Percentiles rank a stretch among this genome's conserved stretches.
Conservation (phyloP, 2,888 invertebrate genomes). For the Mesorhabditis sp. region DNA sequence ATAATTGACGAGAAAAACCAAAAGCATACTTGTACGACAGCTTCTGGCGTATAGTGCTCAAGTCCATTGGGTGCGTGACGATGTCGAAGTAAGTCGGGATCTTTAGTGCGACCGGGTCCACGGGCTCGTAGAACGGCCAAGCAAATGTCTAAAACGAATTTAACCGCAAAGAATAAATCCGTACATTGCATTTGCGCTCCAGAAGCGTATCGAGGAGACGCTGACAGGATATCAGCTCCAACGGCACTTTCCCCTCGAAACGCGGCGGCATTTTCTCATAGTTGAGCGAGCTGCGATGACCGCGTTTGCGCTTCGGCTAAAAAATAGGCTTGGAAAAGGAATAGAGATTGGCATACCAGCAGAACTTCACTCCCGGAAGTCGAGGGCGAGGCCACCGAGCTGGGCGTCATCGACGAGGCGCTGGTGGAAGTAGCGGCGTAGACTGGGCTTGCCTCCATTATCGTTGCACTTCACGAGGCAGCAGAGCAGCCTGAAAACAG, state of each 20-base stretch:
- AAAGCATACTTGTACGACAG: conserved; percentile 79
- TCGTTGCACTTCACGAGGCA: too few relatives aligned
- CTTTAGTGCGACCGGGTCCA: conserved; percentile 87
- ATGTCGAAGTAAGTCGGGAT: conserved; percentile 95
- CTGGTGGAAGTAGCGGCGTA: too few relatives aligned
- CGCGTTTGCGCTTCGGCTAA: too few relatives aligned
- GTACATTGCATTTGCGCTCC: conserved; percentile 61
- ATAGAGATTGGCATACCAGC: too few relatives aligned
- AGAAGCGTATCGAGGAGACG: conserved; percentile 61
- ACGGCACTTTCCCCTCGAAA: conserved; percentile 51
- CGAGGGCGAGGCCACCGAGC: too few relatives aligned
- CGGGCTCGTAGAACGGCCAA: conserved; percentile 99
- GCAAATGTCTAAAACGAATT: conserved; percentile 65
- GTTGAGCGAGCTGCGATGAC: conserved; percentile 16
- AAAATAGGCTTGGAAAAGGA: too few relatives aligned
- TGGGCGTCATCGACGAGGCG: too few relatives aligned
- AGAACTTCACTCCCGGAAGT: too few relatives aligned
- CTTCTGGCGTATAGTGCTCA: conserved; percentile 94
- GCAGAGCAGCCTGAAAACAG: too few relatives aligned
- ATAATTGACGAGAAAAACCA: too few relatives aligned
- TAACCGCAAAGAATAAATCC: conserved; percentile 7
- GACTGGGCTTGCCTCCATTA: too few relatives aligned
- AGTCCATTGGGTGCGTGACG: conserved; percentile 98
- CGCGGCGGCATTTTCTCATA: conserved; percentile 38
- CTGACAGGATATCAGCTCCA: conserved; percentile 53